Base-by-base conservation (phyloP, 2,888 invertebrate genomes). In the Papilio demoleus region DNA sequence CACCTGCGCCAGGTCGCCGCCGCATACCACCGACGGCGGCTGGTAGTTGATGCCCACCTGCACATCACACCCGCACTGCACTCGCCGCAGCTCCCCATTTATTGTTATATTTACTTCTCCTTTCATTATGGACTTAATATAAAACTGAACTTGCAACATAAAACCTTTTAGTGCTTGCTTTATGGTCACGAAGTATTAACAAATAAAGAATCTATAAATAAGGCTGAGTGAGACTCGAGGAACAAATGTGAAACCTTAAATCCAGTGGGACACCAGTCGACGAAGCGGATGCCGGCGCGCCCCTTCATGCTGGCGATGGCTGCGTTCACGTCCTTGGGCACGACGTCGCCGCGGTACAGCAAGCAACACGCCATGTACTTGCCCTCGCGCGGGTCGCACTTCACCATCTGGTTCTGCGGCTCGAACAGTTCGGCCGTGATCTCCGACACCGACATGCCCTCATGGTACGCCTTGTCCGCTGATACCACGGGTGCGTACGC, bases 231-330 rank as follows among this genome's bases (percentile, higher is more conserved):
- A 36, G 12, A 50, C n/a, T 24, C 38, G 45, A 9, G 14, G 17
- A 14, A 42, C 31, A 8, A 24, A 36, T 19, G 17, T 4, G 4
- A 50, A 2, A 96, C 96, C 92, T 97, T 97, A 83, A 98, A 98
- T 0, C 98, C 98, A 8, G 98, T 98, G 2, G 98, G 98, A 83
- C 97, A 97, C 97, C 97, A 98, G 81, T 98, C 97, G n/a, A 98
- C 98, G 81, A 99, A 99, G 73, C 96, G 95, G 66, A 98, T 96
- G 63, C 94, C 94, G 76, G 95, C 94, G 75, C 95, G 94, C 0
- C 94, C 94, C 85, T 97, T 97, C 93, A 97, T 96, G 63, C 94
- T 94, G 0, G 96, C 96, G 66, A 97, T 96, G 14, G 97, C 96
- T 0, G 95, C 95, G 83, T 98, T 98, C 8, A 98, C 97, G 81